Evolutionary conservation across 2,113 vertebrate species (phyloP), one percentile per base, ranked within the genome.

Genomic region (Astur gentilis): DNA sequence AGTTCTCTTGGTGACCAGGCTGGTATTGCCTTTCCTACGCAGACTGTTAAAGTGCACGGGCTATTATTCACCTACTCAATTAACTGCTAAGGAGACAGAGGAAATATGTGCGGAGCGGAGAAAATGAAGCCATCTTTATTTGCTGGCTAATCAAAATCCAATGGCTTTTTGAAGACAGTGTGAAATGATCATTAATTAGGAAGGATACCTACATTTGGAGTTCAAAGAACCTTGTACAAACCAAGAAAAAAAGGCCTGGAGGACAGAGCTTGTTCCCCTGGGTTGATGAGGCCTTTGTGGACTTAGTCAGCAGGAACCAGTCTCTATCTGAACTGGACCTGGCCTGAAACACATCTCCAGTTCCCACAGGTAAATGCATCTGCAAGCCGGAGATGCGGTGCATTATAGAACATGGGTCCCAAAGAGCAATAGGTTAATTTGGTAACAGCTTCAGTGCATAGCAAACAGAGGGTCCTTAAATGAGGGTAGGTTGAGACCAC

Each of bases 1-100:
- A 93, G 93, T 98, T 98, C 97, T 97, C 97, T 97, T 97, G 97
- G 98, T 97, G 95, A 97, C 93, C 80, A 97, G 96, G 95, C 87
- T 98, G 93, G 88, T 95, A 96, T 95, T 96, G 82, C 89, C 96
- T 98, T 97, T 97, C 97, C 95, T 93, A 45, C 6, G 9, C 16
- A 25, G 89, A 47, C 91, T 97, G 66, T 89, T 90, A 94, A 83
- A 90, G 78, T 60, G 45, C 89, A 83, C 7, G 0, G 21, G 78
- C 98, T 98, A 98, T 99, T 99, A 98, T 99, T 98, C 96, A 18
- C 94, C 95, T 97, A 97, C 98, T 99, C 99, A 99, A 99, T 99
- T 99, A 98, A 99, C 97, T 99, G 98, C 98, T 98, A 98, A 97
- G 98, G 98, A 98, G 94, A 98, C 98, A 87, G 94, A 96, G 57